Base-by-base conservation (phyloP, 2,797 vertebrate species). In the Gobionotothen gibberifrons region DNA sequence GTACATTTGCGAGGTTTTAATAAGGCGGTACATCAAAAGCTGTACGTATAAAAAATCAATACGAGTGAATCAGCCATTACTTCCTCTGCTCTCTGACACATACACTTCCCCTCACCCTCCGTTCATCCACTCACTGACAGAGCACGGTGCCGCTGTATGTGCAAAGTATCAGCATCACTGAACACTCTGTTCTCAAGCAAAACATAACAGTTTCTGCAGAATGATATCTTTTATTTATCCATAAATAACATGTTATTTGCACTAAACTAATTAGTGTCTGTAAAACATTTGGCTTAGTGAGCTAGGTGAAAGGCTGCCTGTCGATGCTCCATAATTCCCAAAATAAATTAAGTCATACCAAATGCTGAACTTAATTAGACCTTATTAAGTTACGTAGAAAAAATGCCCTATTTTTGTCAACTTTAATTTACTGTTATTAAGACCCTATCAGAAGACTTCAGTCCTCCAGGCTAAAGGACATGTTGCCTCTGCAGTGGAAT, bases 401-500 rank as follows among this genome's bases (percentile, higher is more conserved):
- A 64, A 73, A 40, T 13, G 5, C 3, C 4, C 14, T 69, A 17
- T n/a, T 68, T 55, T 32, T 56, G 12, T 36, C 42, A 71, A n/a
- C 63, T 49, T 43, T 22, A 78, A 58, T 39, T 47, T 78, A 70
- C 70, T 82, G 36, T 66, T 76, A 59, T 61, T 73, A 68, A 56
- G 72, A 77, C 79, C 83, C 36, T 44, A 74, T 19, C 52, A 56
- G 57, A 79, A 82, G 68, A 71, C 72, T 57, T 19, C 11, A 59
- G 52, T 56, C 63, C 78, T 90, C 43, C 4, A 56, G 82, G 78
- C 74, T 69, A 68, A 47, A 82, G 78, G 62, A 72, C 64, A 74
- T 67, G 77, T 79, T 78, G 70, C 58, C 51, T 85, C 52, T 54
- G 57, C 83, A 72, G 76, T 68, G 69, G 43, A 79, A 78, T 68